These are phyloP conservation scores for Liodrosophila aerea DNA, from an alignment of 2,888 invertebrate species.

Conservation along the genomic window DNA sequence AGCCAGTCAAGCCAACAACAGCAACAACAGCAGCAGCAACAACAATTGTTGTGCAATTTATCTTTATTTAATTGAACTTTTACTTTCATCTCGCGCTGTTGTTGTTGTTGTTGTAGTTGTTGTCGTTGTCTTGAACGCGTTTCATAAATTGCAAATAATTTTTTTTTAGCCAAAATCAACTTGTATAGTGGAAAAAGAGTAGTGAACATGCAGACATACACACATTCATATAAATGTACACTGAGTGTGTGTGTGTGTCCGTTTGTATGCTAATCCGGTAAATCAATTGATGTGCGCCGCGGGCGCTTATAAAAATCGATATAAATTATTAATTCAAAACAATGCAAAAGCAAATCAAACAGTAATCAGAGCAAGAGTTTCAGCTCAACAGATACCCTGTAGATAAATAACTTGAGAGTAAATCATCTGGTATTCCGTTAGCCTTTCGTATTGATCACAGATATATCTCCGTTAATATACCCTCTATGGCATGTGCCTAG, in stretches of 20 bases:
- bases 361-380: neutral
- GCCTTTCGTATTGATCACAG: too few species aligned
- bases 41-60: constrained; percentile 74
- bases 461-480: too few species aligned
- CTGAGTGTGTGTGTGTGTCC: constrained; percentile 6
- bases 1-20: neutral
- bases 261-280: constrained; percentile 67
- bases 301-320: constrained; percentile 74
- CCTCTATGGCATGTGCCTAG: constrained; percentile 8
- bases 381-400: constrained; percentile 8
- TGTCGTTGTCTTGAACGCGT: constrained; percentile 62
- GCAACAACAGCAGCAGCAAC: constrained; percentile 5
- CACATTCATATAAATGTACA: neutral
- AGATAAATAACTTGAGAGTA: constrained; percentile 11
- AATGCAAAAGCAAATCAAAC: constrained; percentile 54
- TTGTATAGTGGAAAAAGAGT: constrained; percentile 40
- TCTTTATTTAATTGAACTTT: constrained; percentile 75
- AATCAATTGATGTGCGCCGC: constrained; percentile 78
- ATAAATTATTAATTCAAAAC: constrained; percentile 77
- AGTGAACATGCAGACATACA: constrained; percentile 35
- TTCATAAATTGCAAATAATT: constrained; percentile 75
- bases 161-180: constrained; percentile 57
- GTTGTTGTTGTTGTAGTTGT: constrained; percentile 15
- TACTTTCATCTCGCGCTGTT: constrained; percentile 60
- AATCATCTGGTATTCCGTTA: too few species aligned